These are phyloP conservation scores for Knipowitschia caucasica DNA, from an alignment of 2,797 vertebrate species.

Conservation along the genomic window DNA sequence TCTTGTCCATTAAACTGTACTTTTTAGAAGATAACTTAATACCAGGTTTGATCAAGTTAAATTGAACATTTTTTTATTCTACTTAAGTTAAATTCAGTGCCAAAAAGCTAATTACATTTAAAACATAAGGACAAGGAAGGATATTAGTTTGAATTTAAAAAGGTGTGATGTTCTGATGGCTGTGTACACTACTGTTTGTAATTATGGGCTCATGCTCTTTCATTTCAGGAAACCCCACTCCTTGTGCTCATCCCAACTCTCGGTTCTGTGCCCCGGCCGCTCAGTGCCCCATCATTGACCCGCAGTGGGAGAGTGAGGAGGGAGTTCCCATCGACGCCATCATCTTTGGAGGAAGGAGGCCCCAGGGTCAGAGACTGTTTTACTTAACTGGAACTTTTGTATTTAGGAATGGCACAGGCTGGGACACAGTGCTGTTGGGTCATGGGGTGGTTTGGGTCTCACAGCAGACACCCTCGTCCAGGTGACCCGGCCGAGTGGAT, in stretches of 20 bases:
- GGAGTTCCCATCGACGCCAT: slow-evolving; percentile 93
- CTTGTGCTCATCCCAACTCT: slow-evolving; percentile 88
- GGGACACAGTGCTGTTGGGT: not conserved
- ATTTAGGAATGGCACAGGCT: not conserved
- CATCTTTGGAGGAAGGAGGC: slow-evolving; percentile 89
- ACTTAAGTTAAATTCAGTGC: too few species aligned
- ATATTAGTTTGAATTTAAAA: too few species aligned
- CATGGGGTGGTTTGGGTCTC: too few species aligned
- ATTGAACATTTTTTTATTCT: too few species aligned
- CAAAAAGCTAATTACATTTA: too few species aligned
- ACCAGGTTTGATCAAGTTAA: too few species aligned
- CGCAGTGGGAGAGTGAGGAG: slow-evolving; percentile 86
- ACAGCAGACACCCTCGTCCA: too few species aligned
- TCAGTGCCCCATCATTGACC: slow-evolving; percentile 92
- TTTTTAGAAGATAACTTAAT: too few species aligned
- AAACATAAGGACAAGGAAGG: too few species aligned
- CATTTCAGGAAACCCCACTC: slow-evolving; percentile 78
- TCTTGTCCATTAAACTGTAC: too few species aligned
- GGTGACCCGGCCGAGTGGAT: too few species aligned
- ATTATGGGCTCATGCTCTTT: too few species aligned
- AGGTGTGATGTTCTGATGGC: not conserved
- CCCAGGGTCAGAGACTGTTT: slow-evolving; percentile 73
- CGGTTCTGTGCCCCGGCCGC: slow-evolving; percentile 87
- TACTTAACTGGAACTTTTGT: not conserved
- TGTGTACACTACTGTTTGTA: not conserved